Evolutionary conservation across 2,888 invertebrate species (phyloP).

Genomic region (Drosophila nigricruria): DNA sequence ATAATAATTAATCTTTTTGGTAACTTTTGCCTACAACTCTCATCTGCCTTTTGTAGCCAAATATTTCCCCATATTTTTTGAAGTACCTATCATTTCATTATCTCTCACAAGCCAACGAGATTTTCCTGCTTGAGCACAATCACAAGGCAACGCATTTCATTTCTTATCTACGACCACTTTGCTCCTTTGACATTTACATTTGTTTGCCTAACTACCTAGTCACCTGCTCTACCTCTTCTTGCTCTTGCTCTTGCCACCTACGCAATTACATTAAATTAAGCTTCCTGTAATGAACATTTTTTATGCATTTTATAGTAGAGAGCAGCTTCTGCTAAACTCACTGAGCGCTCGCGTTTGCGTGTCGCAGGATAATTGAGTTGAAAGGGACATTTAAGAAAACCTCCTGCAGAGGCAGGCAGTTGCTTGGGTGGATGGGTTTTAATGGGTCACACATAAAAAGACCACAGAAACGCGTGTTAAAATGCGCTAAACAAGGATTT

Average conservation of each 20-base stretch:
- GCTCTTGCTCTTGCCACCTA: neutral
- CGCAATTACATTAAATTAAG: slow-evolving; percentile 65
- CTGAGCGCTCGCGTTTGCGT: slow-evolving; percentile 45
- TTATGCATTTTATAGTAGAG: slow-evolving; percentile 37
- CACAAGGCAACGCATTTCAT: slow-evolving; percentile 24
- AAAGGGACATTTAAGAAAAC: slow-evolving; percentile 28
- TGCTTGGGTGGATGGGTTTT: slow-evolving; percentile 19
- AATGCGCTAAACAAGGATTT: slow-evolving; percentile 49
- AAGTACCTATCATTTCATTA: neutral
- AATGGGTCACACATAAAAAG: slow-evolving; percentile 56
- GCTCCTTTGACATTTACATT: slow-evolving; percentile 43
- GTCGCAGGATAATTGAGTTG: slow-evolving; percentile 70
- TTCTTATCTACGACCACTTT: slow-evolving; percentile 34
- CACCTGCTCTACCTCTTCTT: neutral
- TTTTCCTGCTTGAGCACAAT: slow-evolving; percentile 13
- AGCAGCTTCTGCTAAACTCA: slow-evolving; percentile 22
- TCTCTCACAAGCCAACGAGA: no score
- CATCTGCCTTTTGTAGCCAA: no score
- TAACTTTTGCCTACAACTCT: neutral
- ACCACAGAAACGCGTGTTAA: slow-evolving; percentile 58
- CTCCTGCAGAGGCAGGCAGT: neutral
- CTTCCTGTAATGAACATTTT: slow-evolving; percentile 72
- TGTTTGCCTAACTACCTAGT: slow-evolving; percentile 29
- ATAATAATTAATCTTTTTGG: neutral
- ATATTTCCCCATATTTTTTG: neutral